Conservation (phyloP, 2,113 vertebrate genomes). For the Benthochromis sp. region DNA sequence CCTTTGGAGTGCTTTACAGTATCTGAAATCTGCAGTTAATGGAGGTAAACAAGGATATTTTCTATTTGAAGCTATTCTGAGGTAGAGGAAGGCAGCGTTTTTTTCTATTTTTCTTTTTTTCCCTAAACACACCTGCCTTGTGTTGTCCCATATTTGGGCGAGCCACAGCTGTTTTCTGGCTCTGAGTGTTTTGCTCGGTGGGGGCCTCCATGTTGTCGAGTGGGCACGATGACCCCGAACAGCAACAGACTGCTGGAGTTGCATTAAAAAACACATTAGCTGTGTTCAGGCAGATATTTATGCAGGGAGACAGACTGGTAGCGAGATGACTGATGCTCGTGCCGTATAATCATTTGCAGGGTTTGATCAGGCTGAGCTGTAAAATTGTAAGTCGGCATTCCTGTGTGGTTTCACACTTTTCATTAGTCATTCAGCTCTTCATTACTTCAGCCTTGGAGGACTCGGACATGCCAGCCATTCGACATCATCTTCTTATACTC, state of each 20-base stretch:
- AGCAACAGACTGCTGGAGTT: not conserved
- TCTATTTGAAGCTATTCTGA: not conserved
- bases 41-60: not conserved
- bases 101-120: not conserved
- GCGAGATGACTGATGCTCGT: not conserved
- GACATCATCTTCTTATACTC: not conserved
- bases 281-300: not conserved
- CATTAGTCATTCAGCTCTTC: not conserved
- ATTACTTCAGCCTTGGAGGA: not conserved
- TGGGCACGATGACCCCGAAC: not conserved
- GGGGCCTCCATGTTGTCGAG: not conserved
- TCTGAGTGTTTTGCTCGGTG: not conserved
- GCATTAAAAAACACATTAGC: constrained; percentile 16
- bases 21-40: not conserved
- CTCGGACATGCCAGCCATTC: not conserved
- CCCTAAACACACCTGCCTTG: not conserved
- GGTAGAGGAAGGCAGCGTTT: not conserved
- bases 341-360: not conserved
- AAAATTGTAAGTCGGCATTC: not conserved
- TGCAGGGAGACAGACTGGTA: not conserved
- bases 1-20: not conserved
- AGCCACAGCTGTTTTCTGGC: not conserved
- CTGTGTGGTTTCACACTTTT: not conserved
- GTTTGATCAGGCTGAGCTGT: not conserved
- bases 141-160: not conserved